Percentiles rank a stretch among this genome's conserved stretches.
phyloP scores from a whole-genome alignment of 1,140 invertebrate species.

The Drosophila lacertosa region DNA sequence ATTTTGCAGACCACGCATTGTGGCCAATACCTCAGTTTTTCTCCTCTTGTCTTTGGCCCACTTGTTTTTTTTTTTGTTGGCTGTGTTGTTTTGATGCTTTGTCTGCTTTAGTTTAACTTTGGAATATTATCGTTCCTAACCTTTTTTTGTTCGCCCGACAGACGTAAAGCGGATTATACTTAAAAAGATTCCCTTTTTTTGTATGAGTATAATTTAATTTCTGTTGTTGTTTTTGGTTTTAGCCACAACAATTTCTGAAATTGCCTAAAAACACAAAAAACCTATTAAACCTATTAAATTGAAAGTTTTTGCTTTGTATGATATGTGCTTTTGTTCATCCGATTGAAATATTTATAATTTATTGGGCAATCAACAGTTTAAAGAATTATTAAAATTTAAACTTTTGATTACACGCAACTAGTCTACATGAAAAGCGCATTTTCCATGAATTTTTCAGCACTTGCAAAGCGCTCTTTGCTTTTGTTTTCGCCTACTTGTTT shows the following conservation, averaged over 20 bases:
- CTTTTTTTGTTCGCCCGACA: slow-evolving; percentile 43
- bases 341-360: slow-evolving; percentile 3
- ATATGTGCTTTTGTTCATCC: not conserved
- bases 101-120: slow-evolving; percentile 50
- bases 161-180: slow-evolving; percentile 44
- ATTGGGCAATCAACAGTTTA: not conserved
- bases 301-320: not conserved
- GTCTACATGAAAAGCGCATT: slow-evolving; percentile 9
- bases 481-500: slow-evolving; percentile 6
- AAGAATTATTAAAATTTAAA: not conserved
- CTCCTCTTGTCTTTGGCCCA: slow-evolving; percentile 8
- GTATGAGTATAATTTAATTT: not conserved
- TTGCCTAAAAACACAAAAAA: slow-evolving; percentile 19
- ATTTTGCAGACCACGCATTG: slow-evolving; percentile 38
- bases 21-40: slow-evolving; percentile 9
- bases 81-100: slow-evolving; percentile 46
- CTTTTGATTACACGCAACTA: not conserved
- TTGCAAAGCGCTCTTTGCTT: not conserved
- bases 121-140: slow-evolving; percentile 39
- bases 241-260: slow-evolving; percentile 35
- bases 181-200: slow-evolving; percentile 35
- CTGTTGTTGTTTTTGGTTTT: slow-evolving; percentile 3
- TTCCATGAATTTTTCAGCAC: not conserved
- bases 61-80: slow-evolving; percentile 11
- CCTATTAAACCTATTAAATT: slow-evolving; percentile 12